Evolutionary conservation across 2,888 invertebrate species (phyloP).

Genomic region (Drosophila hawaiiensis): DNA sequence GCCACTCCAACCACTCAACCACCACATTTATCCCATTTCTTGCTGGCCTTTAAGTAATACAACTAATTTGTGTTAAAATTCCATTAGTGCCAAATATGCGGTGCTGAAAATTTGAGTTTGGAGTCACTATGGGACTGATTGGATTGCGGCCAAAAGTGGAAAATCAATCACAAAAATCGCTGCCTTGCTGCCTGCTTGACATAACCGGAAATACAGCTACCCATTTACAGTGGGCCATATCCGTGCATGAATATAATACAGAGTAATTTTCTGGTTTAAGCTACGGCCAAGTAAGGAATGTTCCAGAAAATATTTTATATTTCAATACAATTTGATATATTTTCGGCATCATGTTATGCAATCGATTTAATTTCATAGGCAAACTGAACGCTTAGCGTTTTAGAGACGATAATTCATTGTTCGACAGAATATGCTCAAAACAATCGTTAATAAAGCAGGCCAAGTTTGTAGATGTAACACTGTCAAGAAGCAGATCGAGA

Average conservation of each 20-base stretch:
- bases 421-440: too few relatives aligned
- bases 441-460: neutral
- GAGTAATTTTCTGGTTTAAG: neutral
- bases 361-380: neutral
- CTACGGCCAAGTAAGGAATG: too few relatives aligned
- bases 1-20: neutral
- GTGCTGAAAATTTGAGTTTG: conserved; percentile 16
- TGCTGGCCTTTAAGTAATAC: conserved; percentile 61
- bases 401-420: neutral
- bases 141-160: conserved; percentile 18
- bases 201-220: neutral
- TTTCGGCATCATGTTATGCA: too few relatives aligned
- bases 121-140: conserved; percentile 18
- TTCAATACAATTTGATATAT: too few relatives aligned
- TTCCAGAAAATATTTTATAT: too few relatives aligned
- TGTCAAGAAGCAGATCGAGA: neutral
- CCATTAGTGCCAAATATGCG: conserved; percentile 53
- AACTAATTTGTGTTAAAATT: conserved; percentile 73
- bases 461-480: neutral
- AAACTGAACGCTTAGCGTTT: neutral
- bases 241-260: neutral
- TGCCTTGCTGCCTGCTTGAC: neutral
- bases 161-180: conserved; percentile 56
- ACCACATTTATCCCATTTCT: neutral
- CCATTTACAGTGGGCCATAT: neutral